A percentile compares a stretch with the other conserved stretches of the same genome.
These are phyloP conservation scores for Drosophila helvetica DNA, from an alignment of 2,888 invertebrate genomes.

Conservation along the genomic window DNA sequence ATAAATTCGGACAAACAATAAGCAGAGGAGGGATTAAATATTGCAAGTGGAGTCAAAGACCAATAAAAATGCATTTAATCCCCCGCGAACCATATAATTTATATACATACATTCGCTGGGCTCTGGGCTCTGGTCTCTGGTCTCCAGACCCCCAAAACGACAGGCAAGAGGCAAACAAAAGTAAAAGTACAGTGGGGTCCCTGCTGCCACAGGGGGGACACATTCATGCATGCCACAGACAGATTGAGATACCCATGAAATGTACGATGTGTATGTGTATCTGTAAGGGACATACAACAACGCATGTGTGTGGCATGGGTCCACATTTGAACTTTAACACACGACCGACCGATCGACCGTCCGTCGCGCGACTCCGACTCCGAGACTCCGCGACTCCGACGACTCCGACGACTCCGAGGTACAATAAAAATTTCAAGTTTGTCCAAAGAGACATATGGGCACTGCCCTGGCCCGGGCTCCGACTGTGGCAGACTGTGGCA, in stretches of 20 bases:
- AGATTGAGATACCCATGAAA: constrained; percentile 75
- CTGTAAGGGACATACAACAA: constrained; percentile 22
- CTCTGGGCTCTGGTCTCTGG: no score
- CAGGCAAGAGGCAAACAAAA: constrained; percentile 45
- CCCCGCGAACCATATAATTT: constrained; percentile 57
- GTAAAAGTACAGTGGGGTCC: constrained; percentile 42
- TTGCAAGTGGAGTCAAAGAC: constrained; percentile 57
- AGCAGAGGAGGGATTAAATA: constrained; percentile 55
- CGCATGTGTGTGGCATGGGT: constrained; percentile 62
- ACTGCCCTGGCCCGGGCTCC: background rate
- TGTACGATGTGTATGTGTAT: constrained; percentile 31
- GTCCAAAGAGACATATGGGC: constrained; percentile 45
- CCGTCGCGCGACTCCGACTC: background rate
- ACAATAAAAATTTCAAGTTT: constrained; percentile 76
- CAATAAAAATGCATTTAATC: constrained; percentile 65
- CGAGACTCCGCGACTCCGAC: constrained; percentile 17
- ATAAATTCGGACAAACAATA: constrained; percentile 35
- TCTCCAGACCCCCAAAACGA: background rate
- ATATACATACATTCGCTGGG: constrained; percentile 41
- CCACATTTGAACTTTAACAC: constrained; percentile 77
- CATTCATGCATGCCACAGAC: constrained; percentile 27
- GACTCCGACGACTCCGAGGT: constrained; percentile 26
- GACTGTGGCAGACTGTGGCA: no score
- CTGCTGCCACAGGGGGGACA: constrained; percentile 2
- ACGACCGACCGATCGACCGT: constrained; percentile 40